A percentile compares a stretch with the other conserved stretches of the same genome.
Conservation (phyloP, 2,888 invertebrate genomes). For the Drosophila picticornis region DNA sequence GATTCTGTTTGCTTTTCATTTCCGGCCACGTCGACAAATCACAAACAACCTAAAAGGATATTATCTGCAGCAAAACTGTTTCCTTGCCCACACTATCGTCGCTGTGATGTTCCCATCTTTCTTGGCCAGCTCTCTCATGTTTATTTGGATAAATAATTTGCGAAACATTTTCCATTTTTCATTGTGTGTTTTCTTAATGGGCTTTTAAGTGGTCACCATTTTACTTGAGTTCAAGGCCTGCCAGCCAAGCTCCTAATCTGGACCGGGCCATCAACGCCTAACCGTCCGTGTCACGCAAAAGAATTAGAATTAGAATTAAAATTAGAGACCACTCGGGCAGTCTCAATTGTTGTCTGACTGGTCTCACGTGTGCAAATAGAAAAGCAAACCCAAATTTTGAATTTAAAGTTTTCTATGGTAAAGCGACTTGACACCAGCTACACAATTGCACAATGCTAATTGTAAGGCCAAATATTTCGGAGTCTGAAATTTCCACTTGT, state of each 20-base stretch:
- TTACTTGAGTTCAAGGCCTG: conserved; percentile 30
- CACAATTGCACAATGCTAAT: conserved; percentile 62
- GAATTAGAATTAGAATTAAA: conserved; percentile 9
- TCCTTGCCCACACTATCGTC: conserved; percentile 60
- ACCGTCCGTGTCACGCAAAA: conserved; percentile 17
- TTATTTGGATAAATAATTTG: conserved; percentile 79
- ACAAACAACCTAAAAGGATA: conserved; percentile 75
- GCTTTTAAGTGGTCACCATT: conserved; percentile 63
- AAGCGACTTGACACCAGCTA: not conserved
- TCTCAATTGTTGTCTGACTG: conserved; percentile 17
- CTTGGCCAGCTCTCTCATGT: conserved; percentile 37
- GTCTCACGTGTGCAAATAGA: conserved; percentile 7
- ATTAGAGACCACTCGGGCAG: conserved; percentile 5
- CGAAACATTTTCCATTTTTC: conserved; percentile 67
- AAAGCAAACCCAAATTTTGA: conserved; percentile 12
- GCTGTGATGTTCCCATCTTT: conserved; percentile 13
- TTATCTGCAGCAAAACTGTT: conserved; percentile 73
- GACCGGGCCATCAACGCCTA: conserved; percentile 33
- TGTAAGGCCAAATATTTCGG: conserved; percentile 68
- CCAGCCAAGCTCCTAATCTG: conserved; percentile 31
- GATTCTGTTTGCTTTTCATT: conserved; percentile 74
- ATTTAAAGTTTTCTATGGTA: conserved; percentile 15
- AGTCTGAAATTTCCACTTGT: conserved; percentile 59
- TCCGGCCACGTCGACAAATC: conserved; percentile 80
- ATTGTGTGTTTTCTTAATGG: conserved; percentile 67